Evolutionary conservation across 2,113 vertebrate species (phyloP).

Genomic region (Rhabdornis inornatus): DNA sequence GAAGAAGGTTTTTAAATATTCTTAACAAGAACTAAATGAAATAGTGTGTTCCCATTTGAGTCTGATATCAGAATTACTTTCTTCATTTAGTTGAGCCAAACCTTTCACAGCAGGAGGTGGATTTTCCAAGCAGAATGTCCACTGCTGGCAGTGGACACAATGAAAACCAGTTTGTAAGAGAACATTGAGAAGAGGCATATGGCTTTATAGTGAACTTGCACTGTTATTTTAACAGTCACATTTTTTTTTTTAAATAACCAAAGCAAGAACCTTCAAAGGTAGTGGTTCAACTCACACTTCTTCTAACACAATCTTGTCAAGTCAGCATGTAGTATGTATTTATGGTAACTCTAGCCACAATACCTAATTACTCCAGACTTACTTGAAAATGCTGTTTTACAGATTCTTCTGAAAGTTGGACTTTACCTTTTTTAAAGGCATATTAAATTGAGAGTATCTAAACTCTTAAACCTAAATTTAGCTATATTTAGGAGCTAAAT

Average conservation of each 20-base stretch:
- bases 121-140: not conserved
- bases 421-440: not conserved
- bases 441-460: not conserved
- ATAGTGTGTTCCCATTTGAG: not conserved
- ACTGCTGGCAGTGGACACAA: conserved; percentile 26
- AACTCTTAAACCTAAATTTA: conserved; percentile 7
- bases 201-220: not conserved
- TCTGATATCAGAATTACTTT: not conserved
- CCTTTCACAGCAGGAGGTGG: conserved; percentile 9
- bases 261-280: conserved; percentile 25
- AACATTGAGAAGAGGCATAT: not conserved
- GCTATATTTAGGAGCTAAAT: conserved; percentile 21
- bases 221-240: conserved; percentile 9
- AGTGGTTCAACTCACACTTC: not conserved
- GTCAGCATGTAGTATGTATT: not conserved
- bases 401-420: conserved; percentile 20
- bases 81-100: conserved; percentile 2
- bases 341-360: not conserved
- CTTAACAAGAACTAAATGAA: conserved; percentile 39
- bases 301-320: not conserved
- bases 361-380: not conserved
- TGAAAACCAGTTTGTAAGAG: not conserved
- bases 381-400: conserved; percentile 33
- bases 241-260: conserved; percentile 23
- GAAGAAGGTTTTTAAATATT: conserved; percentile 51